phyloP scores from a whole-genome alignment of 1,140 invertebrate species.

The Tribolium castaneum region DNA sequence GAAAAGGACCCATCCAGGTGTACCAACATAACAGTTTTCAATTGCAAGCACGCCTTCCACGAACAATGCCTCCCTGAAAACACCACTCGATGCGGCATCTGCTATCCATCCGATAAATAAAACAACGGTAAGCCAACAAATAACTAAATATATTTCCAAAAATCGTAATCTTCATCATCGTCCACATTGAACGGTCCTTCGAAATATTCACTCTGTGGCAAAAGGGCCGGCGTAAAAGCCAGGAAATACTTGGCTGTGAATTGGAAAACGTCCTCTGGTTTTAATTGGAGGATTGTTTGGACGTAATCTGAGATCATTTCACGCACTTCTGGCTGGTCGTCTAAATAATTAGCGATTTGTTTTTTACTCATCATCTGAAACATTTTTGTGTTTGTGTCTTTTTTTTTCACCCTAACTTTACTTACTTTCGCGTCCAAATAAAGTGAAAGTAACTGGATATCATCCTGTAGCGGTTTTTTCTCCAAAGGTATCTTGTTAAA shows the following conservation, averaged over 20 bases:
- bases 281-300: constrained; percentile 69
- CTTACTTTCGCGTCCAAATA: constrained; percentile 72
- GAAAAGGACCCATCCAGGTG: constrained; percentile 49
- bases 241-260: constrained; percentile 73
- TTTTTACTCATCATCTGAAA: constrained; percentile 63
- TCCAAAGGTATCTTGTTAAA: constrained; percentile 63
- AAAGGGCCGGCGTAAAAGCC: constrained; percentile 62
- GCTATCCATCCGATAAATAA: constrained; percentile 52
- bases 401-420: too few species aligned
- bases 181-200: constrained; percentile 33
- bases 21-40: constrained; percentile 78
- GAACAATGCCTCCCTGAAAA: constrained; percentile 78
- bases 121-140: constrained; percentile 11
- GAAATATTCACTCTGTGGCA: constrained; percentile 39
- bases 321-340: constrained; percentile 69
- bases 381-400: constrained; percentile 35
- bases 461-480: constrained; percentile 65
- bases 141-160: constrained; percentile 18
- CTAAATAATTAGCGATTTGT: constrained; percentile 67
- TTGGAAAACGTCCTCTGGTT: constrained; percentile 69
- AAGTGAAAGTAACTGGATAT: constrained; percentile 70
- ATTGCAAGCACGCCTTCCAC: constrained; percentile 92
- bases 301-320: constrained; percentile 70
- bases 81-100: constrained; percentile 56
- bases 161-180: constrained; percentile 28